Conservation (phyloP, 2,888 invertebrate species). For the Nomada ferruginata region DNA sequence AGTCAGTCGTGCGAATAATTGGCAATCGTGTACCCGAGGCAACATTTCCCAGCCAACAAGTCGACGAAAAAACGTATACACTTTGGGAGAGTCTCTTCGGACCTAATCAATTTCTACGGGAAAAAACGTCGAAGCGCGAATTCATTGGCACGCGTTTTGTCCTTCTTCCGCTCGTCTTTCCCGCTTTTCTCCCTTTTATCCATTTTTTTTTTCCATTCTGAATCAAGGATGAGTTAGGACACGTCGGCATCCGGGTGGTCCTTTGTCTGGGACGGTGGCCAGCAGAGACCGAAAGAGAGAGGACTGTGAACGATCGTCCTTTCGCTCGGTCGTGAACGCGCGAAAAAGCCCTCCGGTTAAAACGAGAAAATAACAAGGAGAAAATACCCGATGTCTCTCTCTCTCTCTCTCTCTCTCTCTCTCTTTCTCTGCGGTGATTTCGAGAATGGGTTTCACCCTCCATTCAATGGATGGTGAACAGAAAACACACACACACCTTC, state of each 20-base stretch:
- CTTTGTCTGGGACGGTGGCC: slow-evolving; percentile 58
- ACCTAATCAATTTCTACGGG: slow-evolving; percentile 38
- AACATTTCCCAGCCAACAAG: slow-evolving; percentile 3
- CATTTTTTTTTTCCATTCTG: background rate
- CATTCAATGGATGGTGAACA: slow-evolving; percentile 76
- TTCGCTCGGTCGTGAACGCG: background rate
- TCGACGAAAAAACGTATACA: slow-evolving; percentile 27
- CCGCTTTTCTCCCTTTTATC: background rate
- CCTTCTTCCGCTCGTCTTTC: background rate
- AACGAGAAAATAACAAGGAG: slow-evolving; percentile 69
- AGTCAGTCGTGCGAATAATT: slow-evolving; percentile 17
- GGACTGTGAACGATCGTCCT: slow-evolving; percentile 26
- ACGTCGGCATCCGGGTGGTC: slow-evolving; percentile 53
- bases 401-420: background rate
- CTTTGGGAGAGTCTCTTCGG: slow-evolving; percentile 30
- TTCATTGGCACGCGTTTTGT: slow-evolving; percentile 27
- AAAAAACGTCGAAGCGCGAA: slow-evolving; percentile 24
- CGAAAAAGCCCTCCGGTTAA: slow-evolving; percentile 56
- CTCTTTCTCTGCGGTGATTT: slow-evolving; percentile 37
- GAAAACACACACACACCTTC: slow-evolving; percentile 67
- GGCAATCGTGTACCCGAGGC: slow-evolving; percentile 13
- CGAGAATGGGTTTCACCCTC: slow-evolving; percentile 66
- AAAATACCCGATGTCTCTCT: slow-evolving; percentile 65
- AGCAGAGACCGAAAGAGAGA: slow-evolving; percentile 30
- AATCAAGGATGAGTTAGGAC: slow-evolving; percentile 47